Conservation (phyloP, 2,888 invertebrate genomes). For the Sarcophaga caerulescens region DNA sequence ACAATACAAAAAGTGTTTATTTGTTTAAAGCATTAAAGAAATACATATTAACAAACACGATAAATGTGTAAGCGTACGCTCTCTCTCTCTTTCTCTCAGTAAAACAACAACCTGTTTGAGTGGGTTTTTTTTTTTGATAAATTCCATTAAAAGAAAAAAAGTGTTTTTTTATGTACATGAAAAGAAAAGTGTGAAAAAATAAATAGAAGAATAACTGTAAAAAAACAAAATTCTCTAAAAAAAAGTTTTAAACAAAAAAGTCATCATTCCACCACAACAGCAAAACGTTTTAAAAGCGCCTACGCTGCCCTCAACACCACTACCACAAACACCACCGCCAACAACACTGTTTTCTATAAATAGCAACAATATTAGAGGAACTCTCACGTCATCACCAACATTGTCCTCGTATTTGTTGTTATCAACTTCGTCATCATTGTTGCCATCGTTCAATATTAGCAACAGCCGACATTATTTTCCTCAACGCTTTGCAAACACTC, state of each 20-base stretch:
- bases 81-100: slow-evolving; percentile 13
- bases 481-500: slow-evolving; percentile 28
- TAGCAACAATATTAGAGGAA: neutral
- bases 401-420: neutral
- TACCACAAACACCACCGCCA: slow-evolving; percentile 19
- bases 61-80: slow-evolving; percentile 2
- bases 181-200: neutral
- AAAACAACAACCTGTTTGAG: slow-evolving; percentile 67
- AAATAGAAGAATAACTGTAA: slow-evolving; percentile 10
- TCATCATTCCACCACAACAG: slow-evolving; percentile 78
- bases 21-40: slow-evolving; percentile 23
- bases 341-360: slow-evolving; percentile 4
- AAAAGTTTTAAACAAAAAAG: slow-evolving; percentile 52
- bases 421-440: neutral
- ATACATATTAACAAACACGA: slow-evolving; percentile 15
- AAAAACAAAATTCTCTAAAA: neutral
- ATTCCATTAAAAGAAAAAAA: slow-evolving; percentile 1
- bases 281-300: slow-evolving; percentile 63
- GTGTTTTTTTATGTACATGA: neutral
- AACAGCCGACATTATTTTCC: neutral
- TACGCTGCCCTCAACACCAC: slow-evolving; percentile 63
- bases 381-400: slow-evolving; percentile 36
- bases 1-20: slow-evolving; percentile 33
- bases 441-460: neutral
- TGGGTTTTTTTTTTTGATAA: slow-evolving; percentile 20